Conservation (phyloP, 2,888 invertebrate species). For the Dendrolimus pini region DNA sequence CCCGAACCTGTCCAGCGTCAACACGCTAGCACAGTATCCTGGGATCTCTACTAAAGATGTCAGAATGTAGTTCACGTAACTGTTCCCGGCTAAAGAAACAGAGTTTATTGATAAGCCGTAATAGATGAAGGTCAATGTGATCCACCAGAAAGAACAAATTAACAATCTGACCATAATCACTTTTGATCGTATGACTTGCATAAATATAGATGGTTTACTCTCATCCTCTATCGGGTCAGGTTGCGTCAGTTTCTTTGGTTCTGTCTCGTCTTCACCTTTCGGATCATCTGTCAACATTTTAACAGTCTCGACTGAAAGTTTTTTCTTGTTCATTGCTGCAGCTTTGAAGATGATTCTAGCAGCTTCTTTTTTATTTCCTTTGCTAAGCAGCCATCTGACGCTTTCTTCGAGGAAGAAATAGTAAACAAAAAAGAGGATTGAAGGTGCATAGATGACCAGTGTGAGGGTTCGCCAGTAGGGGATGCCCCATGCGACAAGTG, state of each 20-base stretch:
- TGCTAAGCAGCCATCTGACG: constrained; percentile 82
- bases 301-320: constrained; percentile 45
- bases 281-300: constrained; percentile 23
- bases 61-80: constrained; percentile 85
- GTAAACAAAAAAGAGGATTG: constrained; percentile 78
- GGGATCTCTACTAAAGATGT: constrained; percentile 80
- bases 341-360: constrained; percentile 66
- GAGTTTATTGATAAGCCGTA: constrained; percentile 88
- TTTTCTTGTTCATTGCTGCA: constrained; percentile 57
- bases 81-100: constrained; percentile 83
- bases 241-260: constrained; percentile 5
- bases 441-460: constrained; percentile 78
- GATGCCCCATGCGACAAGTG: constrained; percentile 78
- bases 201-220: constrained; percentile 23
- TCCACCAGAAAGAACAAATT: constrained; percentile 87
- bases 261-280: constrained; percentile 9
- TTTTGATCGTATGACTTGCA: constrained; percentile 67
- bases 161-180: constrained; percentile 68
- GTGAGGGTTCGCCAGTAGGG: constrained; percentile 81
- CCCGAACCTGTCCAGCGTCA: constrained; percentile 76
- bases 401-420: constrained; percentile 80
- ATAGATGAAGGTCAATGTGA: constrained; percentile 86
- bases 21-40: constrained; percentile 75
- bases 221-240: constrained; percentile 1
- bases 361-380: constrained; percentile 71